A percentile compares a stretch with the other conserved stretches of the same genome.
These are phyloP conservation scores for Prosopocoilus inquinatus DNA, from an alignment of 2,888 invertebrate species.

Conservation along the genomic window DNA sequence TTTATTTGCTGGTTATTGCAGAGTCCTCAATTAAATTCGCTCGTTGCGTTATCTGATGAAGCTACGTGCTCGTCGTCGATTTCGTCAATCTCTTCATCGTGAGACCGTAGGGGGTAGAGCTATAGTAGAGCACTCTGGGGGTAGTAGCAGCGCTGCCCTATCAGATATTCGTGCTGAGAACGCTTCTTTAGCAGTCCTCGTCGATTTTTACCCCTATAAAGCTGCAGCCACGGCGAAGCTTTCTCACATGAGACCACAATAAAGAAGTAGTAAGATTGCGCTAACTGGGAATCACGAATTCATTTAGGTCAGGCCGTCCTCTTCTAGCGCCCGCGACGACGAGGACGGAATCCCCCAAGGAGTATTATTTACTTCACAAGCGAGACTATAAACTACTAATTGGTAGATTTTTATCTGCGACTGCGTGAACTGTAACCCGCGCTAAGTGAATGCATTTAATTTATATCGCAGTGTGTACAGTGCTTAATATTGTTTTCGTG, in stretches of 20 bases:
- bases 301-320: conserved; percentile 6
- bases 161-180: conserved; percentile 46
- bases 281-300: conserved; percentile 18
- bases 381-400: conserved; percentile 47
- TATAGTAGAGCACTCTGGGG: conserved; percentile 8
- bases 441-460: conserved; percentile 39
- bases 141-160: conserved; percentile 23
- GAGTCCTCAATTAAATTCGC: too few relatives aligned
- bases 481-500: conserved; percentile 37
- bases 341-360: background rate
- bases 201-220: conserved; percentile 42
- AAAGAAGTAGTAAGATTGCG: conserved; percentile 16
- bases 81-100: conserved; percentile 11
- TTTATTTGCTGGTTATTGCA: too few relatives aligned
- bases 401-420: conserved; percentile 47
- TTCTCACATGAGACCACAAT: conserved; percentile 14
- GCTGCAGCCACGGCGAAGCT: conserved; percentile 8
- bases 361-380: conserved; percentile 36
- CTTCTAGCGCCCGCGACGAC: background rate
- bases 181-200: conserved; percentile 34
- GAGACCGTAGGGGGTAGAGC: conserved; percentile 12
- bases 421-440: conserved; percentile 47
- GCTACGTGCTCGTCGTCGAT: background rate
- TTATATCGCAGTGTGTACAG: conserved; percentile 40
- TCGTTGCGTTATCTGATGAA: background rate